Conservation (phyloP, 2,888 invertebrate genomes). For the Anticlea derivata region DNA sequence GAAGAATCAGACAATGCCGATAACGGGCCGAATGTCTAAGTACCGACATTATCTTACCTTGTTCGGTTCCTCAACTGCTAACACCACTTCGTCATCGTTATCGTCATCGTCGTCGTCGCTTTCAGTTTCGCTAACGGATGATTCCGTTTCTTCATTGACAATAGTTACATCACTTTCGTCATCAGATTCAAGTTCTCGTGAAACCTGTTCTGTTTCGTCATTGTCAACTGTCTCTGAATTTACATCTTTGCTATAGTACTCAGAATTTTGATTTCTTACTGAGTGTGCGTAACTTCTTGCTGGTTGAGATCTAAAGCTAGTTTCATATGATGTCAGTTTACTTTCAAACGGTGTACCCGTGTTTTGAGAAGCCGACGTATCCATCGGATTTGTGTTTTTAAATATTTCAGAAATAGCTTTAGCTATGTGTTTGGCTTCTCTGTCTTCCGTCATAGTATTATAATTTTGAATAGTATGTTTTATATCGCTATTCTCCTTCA, state of each 20-base stretch:
- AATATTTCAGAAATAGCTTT: slow-evolving; percentile 47
- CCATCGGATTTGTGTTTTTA: slow-evolving; percentile 39
- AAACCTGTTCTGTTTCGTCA: slow-evolving; percentile 19
- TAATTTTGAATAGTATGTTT: background rate
- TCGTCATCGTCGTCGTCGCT: too few species aligned
- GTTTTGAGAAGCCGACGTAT: slow-evolving; percentile 37
- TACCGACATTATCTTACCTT: slow-evolving; percentile 37
- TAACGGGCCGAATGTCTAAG: background rate
- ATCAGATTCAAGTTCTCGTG: slow-evolving; percentile 12
- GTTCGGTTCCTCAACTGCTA: slow-evolving; percentile 20
- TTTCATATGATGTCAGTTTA: slow-evolving; percentile 30
- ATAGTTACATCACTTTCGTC: slow-evolving; percentile 23
- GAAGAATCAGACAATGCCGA: too few species aligned
- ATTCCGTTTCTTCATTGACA: slow-evolving; percentile 32
- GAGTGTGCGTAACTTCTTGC: slow-evolving; percentile 8
- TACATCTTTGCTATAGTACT: background rate
- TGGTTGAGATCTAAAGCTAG: slow-evolving; percentile 27
- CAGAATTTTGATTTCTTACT: background rate
- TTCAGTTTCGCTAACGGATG: slow-evolving; percentile 39
- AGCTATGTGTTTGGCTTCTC: slow-evolving; percentile 30
- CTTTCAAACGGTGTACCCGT: slow-evolving; percentile 35
- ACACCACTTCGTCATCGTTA: slow-evolving; percentile 13
- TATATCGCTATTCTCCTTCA: slow-evolving; percentile 41
- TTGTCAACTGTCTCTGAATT: slow-evolving; percentile 8
- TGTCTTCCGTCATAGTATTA: slow-evolving; percentile 27